Evolutionary conservation across 2,888 invertebrate species (phyloP).

Genomic region (Lasioglossum malachurum): DNA sequence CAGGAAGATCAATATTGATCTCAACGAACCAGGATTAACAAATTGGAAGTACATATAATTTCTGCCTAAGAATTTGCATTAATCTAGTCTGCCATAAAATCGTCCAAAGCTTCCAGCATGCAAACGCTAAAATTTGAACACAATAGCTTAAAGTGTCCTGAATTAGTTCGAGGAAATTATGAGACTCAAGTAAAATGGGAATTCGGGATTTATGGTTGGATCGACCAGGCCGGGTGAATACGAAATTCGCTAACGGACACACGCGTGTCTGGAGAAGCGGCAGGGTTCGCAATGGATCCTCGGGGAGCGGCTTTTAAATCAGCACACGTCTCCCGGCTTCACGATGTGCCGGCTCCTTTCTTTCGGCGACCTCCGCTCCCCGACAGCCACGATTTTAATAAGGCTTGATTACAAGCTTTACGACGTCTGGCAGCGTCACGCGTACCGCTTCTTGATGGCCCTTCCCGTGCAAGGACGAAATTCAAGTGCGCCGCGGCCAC

Average conservation of each 20-base stretch:
- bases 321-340: slow-evolving; percentile 48
- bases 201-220: slow-evolving; percentile 32
- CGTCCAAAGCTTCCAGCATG: background rate
- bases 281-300: slow-evolving; percentile 33
- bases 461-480: slow-evolving; percentile 36
- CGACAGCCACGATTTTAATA: slow-evolving; percentile 66
- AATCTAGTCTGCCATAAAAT: background rate
- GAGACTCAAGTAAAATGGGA: background rate
- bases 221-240: slow-evolving; percentile 54
- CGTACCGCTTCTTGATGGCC: slow-evolving; percentile 49
- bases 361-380: slow-evolving; percentile 25
- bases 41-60: background rate
- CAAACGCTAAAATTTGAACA: background rate
- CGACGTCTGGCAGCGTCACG: slow-evolving; percentile 49
- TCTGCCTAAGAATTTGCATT: background rate
- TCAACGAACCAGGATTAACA: background rate
- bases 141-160: background rate
- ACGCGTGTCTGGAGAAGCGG: slow-evolving; percentile 28
- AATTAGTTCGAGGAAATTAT: background rate
- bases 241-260: slow-evolving; percentile 46
- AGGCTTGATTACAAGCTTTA: slow-evolving; percentile 71
- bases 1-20: background rate
- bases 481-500: slow-evolving; percentile 51
- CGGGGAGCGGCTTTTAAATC: slow-evolving; percentile 47
- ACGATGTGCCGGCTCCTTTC: slow-evolving; percentile 37